A percentile compares a stretch with the other conserved stretches of the same genome.
Conservation (phyloP, 2,888 invertebrate species). For the Crematogaster levior region DNA sequence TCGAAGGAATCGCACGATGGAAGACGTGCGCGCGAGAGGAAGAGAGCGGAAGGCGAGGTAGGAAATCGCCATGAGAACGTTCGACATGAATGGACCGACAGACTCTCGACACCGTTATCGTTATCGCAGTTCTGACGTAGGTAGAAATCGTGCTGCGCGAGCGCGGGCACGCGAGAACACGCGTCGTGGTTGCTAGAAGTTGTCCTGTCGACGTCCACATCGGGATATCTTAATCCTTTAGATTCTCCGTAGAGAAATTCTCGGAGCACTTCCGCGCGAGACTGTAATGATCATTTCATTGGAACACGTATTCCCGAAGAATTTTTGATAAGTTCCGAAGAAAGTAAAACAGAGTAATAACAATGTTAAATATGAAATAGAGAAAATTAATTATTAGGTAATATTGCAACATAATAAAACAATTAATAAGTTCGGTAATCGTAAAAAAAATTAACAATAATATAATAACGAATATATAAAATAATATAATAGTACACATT, state of each 20-base stretch:
- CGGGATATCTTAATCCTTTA: slow-evolving; percentile 31
- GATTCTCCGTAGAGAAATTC: not conserved
- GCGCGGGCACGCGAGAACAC: slow-evolving; percentile 22
- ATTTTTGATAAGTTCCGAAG: not conserved
- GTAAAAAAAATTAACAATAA: not conserved
- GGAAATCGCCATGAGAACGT: slow-evolving; percentile 63
- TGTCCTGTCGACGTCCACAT: slow-evolving; percentile 29
- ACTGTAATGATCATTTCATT: not conserved
- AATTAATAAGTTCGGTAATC: not conserved
- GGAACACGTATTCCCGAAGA: not conserved
- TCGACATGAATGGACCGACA: slow-evolving; percentile 68
- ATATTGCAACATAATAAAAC: not conserved
- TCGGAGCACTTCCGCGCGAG: not conserved
- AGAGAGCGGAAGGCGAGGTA: slow-evolving; percentile 52
- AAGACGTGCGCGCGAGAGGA: slow-evolving; percentile 9
- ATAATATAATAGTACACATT: not conserved
- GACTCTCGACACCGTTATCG: slow-evolving; percentile 68
- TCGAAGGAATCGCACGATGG: slow-evolving; percentile 36
- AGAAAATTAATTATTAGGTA: not conserved
- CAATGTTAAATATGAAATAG: not conserved
- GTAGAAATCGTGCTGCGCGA: slow-evolving; percentile 34
- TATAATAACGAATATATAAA: not conserved
- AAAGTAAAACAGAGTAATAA: slow-evolving; percentile 8
- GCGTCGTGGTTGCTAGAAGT: slow-evolving; percentile 12
- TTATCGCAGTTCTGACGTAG: slow-evolving; percentile 60